A percentile compares a stretch with the other conserved stretches of the same genome.
These are phyloP conservation scores for Psettodes erumei DNA, from an alignment of 2,113 vertebrate species.

Conservation along the genomic window DNA sequence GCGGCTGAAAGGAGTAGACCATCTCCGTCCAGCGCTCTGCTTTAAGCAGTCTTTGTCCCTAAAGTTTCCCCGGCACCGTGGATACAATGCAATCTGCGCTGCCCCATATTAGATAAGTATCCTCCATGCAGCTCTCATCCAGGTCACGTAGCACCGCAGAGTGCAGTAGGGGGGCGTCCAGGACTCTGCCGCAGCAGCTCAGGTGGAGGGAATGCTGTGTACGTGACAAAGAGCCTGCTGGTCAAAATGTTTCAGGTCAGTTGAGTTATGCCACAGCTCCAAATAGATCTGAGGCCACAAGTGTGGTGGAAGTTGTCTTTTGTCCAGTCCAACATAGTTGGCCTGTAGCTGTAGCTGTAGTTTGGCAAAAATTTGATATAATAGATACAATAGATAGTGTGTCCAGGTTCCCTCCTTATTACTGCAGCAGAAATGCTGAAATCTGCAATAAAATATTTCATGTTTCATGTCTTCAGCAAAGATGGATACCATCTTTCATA, in stretches of 20 bases:
- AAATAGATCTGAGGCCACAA: background rate
- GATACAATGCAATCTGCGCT: conserved; percentile 65
- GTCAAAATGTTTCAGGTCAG: conserved; percentile 22
- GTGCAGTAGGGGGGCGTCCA: conserved; percentile 37
- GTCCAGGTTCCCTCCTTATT: no score
- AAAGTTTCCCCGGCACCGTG: conserved; percentile 56
- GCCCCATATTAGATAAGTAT: conserved; percentile 67
- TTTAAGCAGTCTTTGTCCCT: conserved; percentile 60
- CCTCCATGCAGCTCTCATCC: conserved; percentile 63
- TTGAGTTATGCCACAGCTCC: background rate
- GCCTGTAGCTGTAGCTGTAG: no score
- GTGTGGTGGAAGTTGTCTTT: background rate
- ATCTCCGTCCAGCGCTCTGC: conserved; percentile 33
- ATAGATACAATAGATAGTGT: no score
- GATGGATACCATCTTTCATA: background rate
- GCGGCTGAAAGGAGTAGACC: conserved; percentile 15
- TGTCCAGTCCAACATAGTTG: background rate
- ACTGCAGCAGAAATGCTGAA: background rate
- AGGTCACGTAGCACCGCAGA: conserved; percentile 65
- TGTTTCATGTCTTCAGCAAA: background rate
- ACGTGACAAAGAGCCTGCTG: conserved; percentile 5
- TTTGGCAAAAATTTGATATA: no score
- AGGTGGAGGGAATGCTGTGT: conserved; percentile 18
- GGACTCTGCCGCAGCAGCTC: conserved; percentile 31
- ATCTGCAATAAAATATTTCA: background rate